Percentiles rank a stretch among this genome's conserved stretches.
Conservation (phyloP, 2,113 vertebrate genomes). For the Nyctibius bracteatus region DNA sequence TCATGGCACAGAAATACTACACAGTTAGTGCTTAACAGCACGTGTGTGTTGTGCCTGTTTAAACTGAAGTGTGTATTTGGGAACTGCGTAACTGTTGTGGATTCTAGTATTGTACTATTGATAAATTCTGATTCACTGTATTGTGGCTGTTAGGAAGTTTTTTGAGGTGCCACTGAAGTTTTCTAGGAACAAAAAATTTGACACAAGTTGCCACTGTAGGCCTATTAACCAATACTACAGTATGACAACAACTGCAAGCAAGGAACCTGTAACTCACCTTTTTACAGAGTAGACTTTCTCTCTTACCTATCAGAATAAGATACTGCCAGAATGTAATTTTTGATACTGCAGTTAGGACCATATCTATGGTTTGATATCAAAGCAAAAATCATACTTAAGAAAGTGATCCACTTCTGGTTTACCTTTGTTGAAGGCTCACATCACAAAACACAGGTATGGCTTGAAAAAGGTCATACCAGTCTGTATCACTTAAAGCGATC, state of each 20-base stretch:
- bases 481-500: not conserved
- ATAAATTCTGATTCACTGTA: not conserved
- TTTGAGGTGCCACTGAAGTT: not conserved
- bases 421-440: not conserved
- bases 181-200: not conserved
- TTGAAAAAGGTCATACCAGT: not conserved
- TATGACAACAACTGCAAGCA: not conserved
- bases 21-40: not conserved
- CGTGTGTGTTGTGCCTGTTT: not conserved
- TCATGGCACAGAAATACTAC: not conserved
- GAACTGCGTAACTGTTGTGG: not conserved
- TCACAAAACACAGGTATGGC: not conserved
- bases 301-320: not conserved
- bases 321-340: not conserved
- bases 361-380: not conserved
- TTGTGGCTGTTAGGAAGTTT: not conserved
- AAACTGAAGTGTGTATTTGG: not conserved
- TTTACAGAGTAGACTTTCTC: not conserved
- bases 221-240: not conserved
- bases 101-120: not conserved
- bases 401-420: not conserved
- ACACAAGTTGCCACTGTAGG: not conserved
- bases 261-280: not conserved
- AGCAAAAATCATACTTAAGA: not conserved
- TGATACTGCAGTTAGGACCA: not conserved